Evolutionary conservation across 2,888 invertebrate genomes (phyloP).

Genomic region (Syritta pipiens): DNA sequence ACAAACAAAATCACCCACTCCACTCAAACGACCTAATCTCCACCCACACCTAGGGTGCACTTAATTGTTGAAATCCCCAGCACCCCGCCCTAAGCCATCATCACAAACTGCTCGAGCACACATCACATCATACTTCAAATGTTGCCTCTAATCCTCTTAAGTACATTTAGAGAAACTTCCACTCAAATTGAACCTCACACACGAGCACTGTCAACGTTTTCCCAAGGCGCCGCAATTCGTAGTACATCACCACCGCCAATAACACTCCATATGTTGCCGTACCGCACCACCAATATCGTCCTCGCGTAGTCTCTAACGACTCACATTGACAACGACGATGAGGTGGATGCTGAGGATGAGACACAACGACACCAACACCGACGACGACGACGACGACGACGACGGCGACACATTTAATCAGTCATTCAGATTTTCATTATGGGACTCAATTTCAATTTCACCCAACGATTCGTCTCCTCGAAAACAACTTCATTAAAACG

Average conservation of each 20-base stretch:
- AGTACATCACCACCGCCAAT: conserved; percentile 67
- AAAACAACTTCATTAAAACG: conserved; percentile 68
- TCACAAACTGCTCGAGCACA: conserved; percentile 28
- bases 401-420: conserved; percentile 68
- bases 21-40: not conserved
- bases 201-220: conserved; percentile 24
- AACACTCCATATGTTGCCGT: conserved; percentile 68
- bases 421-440: conserved; percentile 69
- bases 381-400: conserved; percentile 21
- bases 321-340: not conserved
- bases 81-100: conserved; percentile 4
- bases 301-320: too few species aligned
- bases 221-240: conserved; percentile 68
- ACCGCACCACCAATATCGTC: conserved; percentile 9
- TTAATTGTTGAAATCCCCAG: conserved; percentile 12
- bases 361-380: too few species aligned
- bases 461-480: conserved; percentile 61
- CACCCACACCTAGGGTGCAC: not conserved
- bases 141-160: conserved; percentile 50
- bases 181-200: conserved; percentile 45
- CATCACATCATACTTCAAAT: conserved; percentile 46
- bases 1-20: not conserved
- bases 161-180: conserved; percentile 41
- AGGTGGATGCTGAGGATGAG: not conserved
- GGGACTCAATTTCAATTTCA: conserved; percentile 68